Conservation (phyloP, 2,113 vertebrate species). For the Lampris megalopsis region DNA sequence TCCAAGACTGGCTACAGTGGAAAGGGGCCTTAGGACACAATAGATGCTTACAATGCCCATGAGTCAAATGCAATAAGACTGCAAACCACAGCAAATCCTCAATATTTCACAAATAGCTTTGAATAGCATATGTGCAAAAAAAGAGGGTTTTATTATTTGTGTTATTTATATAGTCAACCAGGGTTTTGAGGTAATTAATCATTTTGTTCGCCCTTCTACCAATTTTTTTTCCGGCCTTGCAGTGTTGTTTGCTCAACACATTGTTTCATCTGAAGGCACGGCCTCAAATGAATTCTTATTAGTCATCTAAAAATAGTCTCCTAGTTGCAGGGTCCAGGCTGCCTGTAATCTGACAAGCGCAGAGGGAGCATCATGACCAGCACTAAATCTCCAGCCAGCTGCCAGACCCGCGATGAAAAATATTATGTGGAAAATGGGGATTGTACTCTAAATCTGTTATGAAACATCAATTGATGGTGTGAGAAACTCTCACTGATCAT, state of each 20-base stretch:
- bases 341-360: slow-evolving; percentile 71
- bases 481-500: slow-evolving; percentile 34
- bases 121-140: slow-evolving; percentile 42
- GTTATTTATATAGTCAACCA: slow-evolving; percentile 48
- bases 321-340: slow-evolving; percentile 56
- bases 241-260: slow-evolving; percentile 55
- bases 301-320: slow-evolving; percentile 75
- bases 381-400: slow-evolving; percentile 35
- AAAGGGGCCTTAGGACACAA: slow-evolving; percentile 65
- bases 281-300: slow-evolving; percentile 77
- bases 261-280: slow-evolving; percentile 64
- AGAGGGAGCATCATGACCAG: slow-evolving; percentile 63
- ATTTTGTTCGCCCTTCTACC: slow-evolving; percentile 43
- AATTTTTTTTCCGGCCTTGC: slow-evolving; percentile 42
- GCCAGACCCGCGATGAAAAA: slow-evolving; percentile 49
- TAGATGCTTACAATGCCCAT: slow-evolving; percentile 55
- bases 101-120: slow-evolving; percentile 53
- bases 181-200: slow-evolving; percentile 55
- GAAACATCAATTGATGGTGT: slow-evolving; percentile 34
- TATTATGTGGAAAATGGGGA: slow-evolving; percentile 31
- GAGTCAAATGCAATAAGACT: slow-evolving; percentile 59
- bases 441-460: slow-evolving; percentile 45
- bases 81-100: slow-evolving; percentile 55
- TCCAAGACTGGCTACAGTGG: slow-evolving; percentile 43
- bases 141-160: slow-evolving; percentile 3